Conservation (phyloP, 1,140 invertebrate species). For the Panagrolaimus sp. region DNA sequence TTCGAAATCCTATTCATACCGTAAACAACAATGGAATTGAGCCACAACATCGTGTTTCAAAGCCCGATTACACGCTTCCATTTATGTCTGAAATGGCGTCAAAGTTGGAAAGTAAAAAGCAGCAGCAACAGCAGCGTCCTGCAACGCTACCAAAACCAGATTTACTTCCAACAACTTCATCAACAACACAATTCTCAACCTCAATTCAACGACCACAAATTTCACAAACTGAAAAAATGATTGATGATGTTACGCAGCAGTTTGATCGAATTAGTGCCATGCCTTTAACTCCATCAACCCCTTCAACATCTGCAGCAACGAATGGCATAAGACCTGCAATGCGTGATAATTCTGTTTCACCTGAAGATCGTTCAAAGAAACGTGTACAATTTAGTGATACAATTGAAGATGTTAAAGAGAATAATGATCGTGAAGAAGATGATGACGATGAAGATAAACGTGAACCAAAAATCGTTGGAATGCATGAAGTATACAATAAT, state of each 20-base stretch:
- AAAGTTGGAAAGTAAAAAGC: background rate
- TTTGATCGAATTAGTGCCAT: too few relatives aligned
- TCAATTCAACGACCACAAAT: too few relatives aligned
- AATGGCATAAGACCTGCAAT: background rate
- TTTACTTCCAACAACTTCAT: too few relatives aligned
- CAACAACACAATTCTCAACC: too few relatives aligned
- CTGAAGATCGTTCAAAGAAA: slow-evolving; percentile 25
- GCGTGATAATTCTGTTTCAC: background rate
- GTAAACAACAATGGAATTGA: background rate
- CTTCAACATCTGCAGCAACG: background rate
- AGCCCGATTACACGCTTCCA: background rate
- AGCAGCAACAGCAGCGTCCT: background rate
- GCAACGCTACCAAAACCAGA: too few relatives aligned
- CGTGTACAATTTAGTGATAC: slow-evolving; percentile 29
- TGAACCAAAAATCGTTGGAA: slow-evolving; percentile 56
- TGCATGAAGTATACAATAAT: slow-evolving; percentile 61
- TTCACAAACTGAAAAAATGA: too few relatives aligned
- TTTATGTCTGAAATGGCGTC: slow-evolving; percentile 14
- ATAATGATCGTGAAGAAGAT: slow-evolving; percentile 26
- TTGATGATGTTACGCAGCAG: too few relatives aligned
- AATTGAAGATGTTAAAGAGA: background rate
- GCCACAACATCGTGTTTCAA: background rate
- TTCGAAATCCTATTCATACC: too few relatives aligned
- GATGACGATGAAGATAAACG: slow-evolving; percentile 27
- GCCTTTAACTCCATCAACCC: too few relatives aligned